Base-by-base conservation (phyloP, 2,888 invertebrate species). In the Sceliomorpha sp. region DNA sequence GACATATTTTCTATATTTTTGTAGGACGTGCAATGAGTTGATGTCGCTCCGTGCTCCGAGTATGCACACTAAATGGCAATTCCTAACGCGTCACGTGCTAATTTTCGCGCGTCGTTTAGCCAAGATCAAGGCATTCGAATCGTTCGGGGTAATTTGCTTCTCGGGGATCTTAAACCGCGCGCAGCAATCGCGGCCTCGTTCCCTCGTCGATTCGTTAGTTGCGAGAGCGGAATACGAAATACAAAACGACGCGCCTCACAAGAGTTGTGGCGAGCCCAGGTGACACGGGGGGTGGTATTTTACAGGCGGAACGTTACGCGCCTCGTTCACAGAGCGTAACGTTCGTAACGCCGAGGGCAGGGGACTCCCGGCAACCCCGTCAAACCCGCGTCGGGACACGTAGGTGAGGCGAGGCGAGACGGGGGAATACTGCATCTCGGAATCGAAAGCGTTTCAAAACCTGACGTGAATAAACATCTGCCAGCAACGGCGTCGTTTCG, bases 391-490 rank as follows among this genome's bases (percentile, higher is more conserved):
- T n/a, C n/a, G n/a, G n/a, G n/a, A n/a, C n/a, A n/a, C n/a, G n/a
- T n/a, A n/a, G n/a, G 1, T 12, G 26, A 27, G 2, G 34, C 9
- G 44, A 12, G 44, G 24, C 15, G 27, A 29, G 44, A n/a, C 26
- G 37, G 15, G 20, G n/a, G n/a, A n/a, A n/a, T n/a, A n/a, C n/a
- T n/a, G n/a, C n/a, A 27, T 8, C 15, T 3, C 10, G 1, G 15
- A 31, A 53, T 36, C 27, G 34, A 53, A 53, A 53, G 45, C 39
- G 20, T 13, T 40, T 17, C 32, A 53, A 39, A 32, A 62, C 44
- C 44, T 47, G 47, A 62, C 39, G 26, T 34, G 53, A 63, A 63
- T 63, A 55, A 63, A 42, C 58, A 48, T 62, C 40, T 60, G 53
- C 42, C 53, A 17, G 13, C 10, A 39, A 34, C 39, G 34, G 15